Evolutionary conservation across 2,888 invertebrate species (phyloP), one percentile per base, ranked within the genome.

Genomic region (Tuta absoluta): DNA sequence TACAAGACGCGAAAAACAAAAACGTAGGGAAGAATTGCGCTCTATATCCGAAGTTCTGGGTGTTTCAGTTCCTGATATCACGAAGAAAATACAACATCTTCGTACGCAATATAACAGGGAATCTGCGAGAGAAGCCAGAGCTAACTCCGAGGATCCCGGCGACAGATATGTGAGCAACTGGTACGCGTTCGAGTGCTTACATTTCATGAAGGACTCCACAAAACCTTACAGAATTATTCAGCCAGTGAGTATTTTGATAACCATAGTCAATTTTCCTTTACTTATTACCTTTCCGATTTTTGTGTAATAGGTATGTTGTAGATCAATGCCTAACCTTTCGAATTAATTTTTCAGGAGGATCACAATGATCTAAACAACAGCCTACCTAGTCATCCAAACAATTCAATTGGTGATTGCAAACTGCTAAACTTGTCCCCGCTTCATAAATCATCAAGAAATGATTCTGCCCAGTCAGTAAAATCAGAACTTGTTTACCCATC

Each of bases 101-200:
- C 85, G 93, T 4, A 93, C 94, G 0, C 94, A 93, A 67, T 93
- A 93, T 70, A 93, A 93, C 71, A 88, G 94, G 7, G 93, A 93
- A 71, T 91, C 92, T 5, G 92, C 91, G 51, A 86, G 92, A 48
- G 93, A 93, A 85, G 85, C 90, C 14, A 85, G 93, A 28, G 92
- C 89, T 0, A 81, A 82, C 45, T 78, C 78, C 0, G 92, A 93
- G 63, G 92, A 92, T 3, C 93, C 93, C 10, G 89, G 89, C 66
- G 93, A 93, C 17, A 87, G 89, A 77, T 93, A 89, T 67, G 73
- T 90, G 28, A 91, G 91, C 71, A 91, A 89, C 71, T 91, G 91
- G 91, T 91, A 93, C 72, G 93, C 93, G 4, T 93, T 91, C 65
- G 93, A 93, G 69, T 93, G 92, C 78, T 81, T 93, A 53, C 93